Percentiles rank a stretch among this genome's conserved stretches.
phyloP scores from a whole-genome alignment of 2,888 invertebrate species.

The Drosophila koepferae region DNA sequence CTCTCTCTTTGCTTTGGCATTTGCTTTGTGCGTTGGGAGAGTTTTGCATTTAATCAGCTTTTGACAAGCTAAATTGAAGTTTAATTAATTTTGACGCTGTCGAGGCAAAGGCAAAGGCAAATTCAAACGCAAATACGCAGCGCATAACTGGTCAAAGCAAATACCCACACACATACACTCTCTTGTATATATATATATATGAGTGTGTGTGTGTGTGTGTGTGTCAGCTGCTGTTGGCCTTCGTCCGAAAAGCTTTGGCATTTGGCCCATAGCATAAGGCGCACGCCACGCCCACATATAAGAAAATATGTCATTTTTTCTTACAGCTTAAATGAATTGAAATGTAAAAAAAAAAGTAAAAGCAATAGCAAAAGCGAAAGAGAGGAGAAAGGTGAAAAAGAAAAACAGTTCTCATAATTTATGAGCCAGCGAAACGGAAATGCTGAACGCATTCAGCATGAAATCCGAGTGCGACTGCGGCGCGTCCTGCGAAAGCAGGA shows the following conservation, averaged over 20 bases:
- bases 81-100: slow-evolving; percentile 66
- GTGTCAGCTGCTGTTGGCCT: slow-evolving; percentile 30
- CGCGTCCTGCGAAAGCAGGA: not conserved
- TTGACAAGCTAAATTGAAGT: slow-evolving; percentile 66
- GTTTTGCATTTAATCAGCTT: slow-evolving; percentile 63
- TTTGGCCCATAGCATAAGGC: slow-evolving; percentile 33
- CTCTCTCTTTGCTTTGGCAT: not conserved
- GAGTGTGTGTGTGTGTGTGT: no score
- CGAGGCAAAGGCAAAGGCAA: slow-evolving; percentile 40
- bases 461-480: slow-evolving; percentile 44
- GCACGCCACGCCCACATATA: slow-evolving; percentile 24
- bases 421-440: slow-evolving; percentile 45
- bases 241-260: slow-evolving; percentile 47
- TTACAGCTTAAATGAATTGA: slow-evolving; percentile 44
- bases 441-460: slow-evolving; percentile 54
- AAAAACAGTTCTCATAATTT: slow-evolving; percentile 70
- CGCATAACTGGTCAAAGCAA: slow-evolving; percentile 33
- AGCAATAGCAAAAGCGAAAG: not conserved
- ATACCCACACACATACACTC: slow-evolving; percentile 17
- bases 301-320: slow-evolving; percentile 78
- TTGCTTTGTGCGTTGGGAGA: slow-evolving; percentile 7
- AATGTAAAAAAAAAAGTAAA: not conserved
- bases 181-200: slow-evolving; percentile 5
- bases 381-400: slow-evolving; percentile 35
- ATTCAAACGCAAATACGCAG: slow-evolving; percentile 19